These are phyloP conservation scores for Agriopis leucophaearia DNA, from an alignment of 2,888 invertebrate species.

Conservation along the genomic window DNA sequence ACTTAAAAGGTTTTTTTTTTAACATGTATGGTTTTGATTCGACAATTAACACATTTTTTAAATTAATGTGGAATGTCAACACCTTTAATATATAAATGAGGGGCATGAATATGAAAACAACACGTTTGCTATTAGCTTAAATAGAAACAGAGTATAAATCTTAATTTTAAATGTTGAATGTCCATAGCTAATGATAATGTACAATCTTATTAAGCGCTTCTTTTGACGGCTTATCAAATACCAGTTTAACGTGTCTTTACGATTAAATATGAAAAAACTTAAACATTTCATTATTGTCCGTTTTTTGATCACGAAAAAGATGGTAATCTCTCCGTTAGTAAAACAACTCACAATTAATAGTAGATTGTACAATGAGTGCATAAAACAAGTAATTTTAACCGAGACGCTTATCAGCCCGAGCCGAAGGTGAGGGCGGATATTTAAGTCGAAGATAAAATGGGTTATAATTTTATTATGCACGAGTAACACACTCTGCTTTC, in stretches of 20 bases:
- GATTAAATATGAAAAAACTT: slow-evolving; percentile 9
- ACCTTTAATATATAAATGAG: slow-evolving; percentile 40
- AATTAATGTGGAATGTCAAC: slow-evolving; percentile 47
- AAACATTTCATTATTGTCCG: too few relatives aligned
- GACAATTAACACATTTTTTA: slow-evolving; percentile 42
- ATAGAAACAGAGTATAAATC: slow-evolving; percentile 45
- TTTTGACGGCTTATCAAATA: slow-evolving; percentile 41
- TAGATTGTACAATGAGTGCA: too few relatives aligned
- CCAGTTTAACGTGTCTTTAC: slow-evolving; percentile 43
- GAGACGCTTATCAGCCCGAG: too few relatives aligned
- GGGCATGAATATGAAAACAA: slow-evolving; percentile 32
- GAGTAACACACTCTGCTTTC: too few relatives aligned
- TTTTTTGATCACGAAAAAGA: too few relatives aligned
- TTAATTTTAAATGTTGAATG: slow-evolving; percentile 47
- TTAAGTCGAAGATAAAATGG: too few relatives aligned
- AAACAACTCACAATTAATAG: too few relatives aligned
- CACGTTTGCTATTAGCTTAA: slow-evolving; percentile 36
- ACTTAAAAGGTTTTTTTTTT: not conserved
- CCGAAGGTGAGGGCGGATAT: too few relatives aligned
- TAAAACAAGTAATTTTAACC: too few relatives aligned
- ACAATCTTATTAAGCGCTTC: slow-evolving; percentile 46
- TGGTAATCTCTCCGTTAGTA: too few relatives aligned
- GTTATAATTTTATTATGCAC: too few relatives aligned
- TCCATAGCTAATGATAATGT: slow-evolving; percentile 48
- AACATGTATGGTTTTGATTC: not conserved